A percentile compares a stretch with the other conserved stretches of the same genome.
These are phyloP conservation scores for Platysteira castanea DNA, from an alignment of 2,113 vertebrate genomes.

Conservation along the genomic window DNA sequence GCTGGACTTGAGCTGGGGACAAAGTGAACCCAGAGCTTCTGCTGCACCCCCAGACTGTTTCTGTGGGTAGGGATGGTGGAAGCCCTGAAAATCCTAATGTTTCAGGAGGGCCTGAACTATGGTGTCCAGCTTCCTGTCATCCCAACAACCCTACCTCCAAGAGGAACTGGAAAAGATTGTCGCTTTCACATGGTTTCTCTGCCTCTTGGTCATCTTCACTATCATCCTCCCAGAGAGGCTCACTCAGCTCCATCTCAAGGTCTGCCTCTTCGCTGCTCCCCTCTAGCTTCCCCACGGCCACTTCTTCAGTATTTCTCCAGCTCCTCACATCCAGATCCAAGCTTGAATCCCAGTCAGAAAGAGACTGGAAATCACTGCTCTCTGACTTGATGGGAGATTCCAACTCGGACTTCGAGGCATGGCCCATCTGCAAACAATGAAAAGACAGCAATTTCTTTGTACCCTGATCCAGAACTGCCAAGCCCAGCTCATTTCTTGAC, in stretches of 20 bases:
- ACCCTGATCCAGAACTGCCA: background rate
- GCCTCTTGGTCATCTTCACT: slow-evolving; percentile 41
- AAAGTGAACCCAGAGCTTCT: background rate
- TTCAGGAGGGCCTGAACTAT: background rate
- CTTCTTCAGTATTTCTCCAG: slow-evolving; percentile 65
- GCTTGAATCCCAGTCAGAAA: slow-evolving; percentile 65
- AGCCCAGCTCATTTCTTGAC: background rate
- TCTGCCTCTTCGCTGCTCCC: slow-evolving; percentile 59
- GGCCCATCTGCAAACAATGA: slow-evolving; percentile 64
- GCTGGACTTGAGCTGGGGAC: background rate
- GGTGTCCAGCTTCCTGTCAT: background rate
- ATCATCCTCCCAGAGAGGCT: slow-evolving; percentile 26
- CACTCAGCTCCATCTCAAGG: background rate
- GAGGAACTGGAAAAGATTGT: slow-evolving; percentile 49
- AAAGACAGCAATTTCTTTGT: background rate
- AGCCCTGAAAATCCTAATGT: background rate
- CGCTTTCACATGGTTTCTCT: background rate
- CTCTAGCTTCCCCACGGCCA: slow-evolving; percentile 28
- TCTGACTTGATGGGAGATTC: slow-evolving; percentile 60
- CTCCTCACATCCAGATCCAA: slow-evolving; percentile 54
- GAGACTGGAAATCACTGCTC: slow-evolving; percentile 62
- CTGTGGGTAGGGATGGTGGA: background rate
- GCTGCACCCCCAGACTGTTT: background rate
- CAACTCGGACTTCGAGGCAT: slow-evolving; percentile 32
- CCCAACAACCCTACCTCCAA: slow-evolving; percentile 64